Evolutionary conservation across 2,113 vertebrate species (phyloP), one percentile per base, ranked within the genome.

Genomic region (Furnarius figulus): DNA sequence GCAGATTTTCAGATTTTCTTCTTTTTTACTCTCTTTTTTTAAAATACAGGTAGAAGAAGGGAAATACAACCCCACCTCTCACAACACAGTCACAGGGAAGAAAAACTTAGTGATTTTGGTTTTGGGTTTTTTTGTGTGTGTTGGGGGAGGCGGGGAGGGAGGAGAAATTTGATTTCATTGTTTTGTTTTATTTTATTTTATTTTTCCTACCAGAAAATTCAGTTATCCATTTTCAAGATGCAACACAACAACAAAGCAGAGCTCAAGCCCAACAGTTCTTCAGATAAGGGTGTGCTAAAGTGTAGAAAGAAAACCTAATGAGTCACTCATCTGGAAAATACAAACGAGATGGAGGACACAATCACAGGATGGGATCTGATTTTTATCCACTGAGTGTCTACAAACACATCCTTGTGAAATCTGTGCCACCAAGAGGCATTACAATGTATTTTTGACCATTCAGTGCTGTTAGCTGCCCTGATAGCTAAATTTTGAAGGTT

Each of bases 381-480:
- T 81, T 90, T 52, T 37, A 56, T 33, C 30, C 16, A 44, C 14
- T 14, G 6, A 33, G 3, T 37, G 6, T 62, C 24, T 84, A 55
- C 18, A 53, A 70, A 70, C 21, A 37, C 8, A 95, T 7, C 15
- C 44, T 42, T 10, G 6, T 44, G 78, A 90, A 92, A 81, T 90
- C 37, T 81, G 30, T 92, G 47, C 42, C 70, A 40, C 18, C 19
- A 11, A 13, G 24, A 73, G 58, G 40, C 19, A 47, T 28, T 71
- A 59, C 19, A 56, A 63, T 2, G 2, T 37, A 35, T 21, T 94
- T 91, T 83, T 94, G 76, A 85, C 91, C 96, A 83, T 72, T 83
- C 84, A 39, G 6, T 86, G 40, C 40, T 61, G 47, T 50, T 67
- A 65, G 65, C 21, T 72, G 37, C 55, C 53, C 44, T 75, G 17